These are phyloP conservation scores for Galeopsomyia nigrocyanea DNA, from an alignment of 2,888 invertebrate genomes.

Conservation along the genomic window DNA sequence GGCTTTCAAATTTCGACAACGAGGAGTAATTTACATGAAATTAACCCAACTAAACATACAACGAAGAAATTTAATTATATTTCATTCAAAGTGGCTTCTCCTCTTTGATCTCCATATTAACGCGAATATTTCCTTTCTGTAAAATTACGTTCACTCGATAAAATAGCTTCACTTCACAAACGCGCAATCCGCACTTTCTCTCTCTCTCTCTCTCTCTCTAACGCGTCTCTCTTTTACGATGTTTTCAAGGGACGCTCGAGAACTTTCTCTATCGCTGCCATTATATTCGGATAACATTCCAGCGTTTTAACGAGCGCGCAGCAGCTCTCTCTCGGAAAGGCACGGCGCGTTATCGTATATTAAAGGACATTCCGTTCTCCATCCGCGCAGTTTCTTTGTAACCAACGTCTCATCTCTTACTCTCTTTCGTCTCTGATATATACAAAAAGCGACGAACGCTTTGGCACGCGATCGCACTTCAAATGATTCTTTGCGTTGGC, in stretches of 20 bases:
- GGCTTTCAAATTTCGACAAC: no score
- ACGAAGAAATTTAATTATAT: no score
- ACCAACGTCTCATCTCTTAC: constrained; percentile 22
- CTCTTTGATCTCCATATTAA: no score
- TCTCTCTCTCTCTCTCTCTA: background rate
- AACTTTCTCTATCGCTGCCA: constrained; percentile 10
- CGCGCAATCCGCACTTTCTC: background rate
- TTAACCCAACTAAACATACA: no score
- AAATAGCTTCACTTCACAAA: no score
- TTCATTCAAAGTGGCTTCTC: no score
- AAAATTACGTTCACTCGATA: no score
- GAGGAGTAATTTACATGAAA: no score
- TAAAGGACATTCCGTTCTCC: constrained; percentile 48
- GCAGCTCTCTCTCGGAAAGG: constrained; percentile 21
- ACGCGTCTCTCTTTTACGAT: constrained; percentile 6
- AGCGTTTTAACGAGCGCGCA: constrained; percentile 50
- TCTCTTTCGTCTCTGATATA: constrained; percentile 7
- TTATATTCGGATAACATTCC: constrained; percentile 43
- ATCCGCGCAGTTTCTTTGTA: constrained; percentile 25
- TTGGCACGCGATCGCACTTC: constrained; percentile 8
- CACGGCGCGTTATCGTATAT: constrained; percentile 49
- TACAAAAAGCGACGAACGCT: background rate
- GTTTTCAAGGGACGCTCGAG: constrained; percentile 10
- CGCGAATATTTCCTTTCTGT: no score
- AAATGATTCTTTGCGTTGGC: constrained; percentile 25